Conservation (phyloP, 1,140 invertebrate species). For the Phymastichus coffea region DNA sequence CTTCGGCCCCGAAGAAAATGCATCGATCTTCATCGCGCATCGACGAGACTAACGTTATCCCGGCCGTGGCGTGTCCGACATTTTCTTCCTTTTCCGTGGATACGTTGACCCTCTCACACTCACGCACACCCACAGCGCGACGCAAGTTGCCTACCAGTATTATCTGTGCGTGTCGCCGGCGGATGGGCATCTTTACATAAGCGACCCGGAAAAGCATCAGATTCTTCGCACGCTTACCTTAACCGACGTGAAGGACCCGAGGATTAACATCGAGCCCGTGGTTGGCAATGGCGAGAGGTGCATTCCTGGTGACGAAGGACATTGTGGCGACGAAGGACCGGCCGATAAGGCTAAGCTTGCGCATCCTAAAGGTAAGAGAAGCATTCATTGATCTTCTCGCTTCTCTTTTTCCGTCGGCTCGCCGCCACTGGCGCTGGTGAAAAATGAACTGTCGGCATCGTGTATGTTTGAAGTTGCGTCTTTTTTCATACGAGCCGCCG, state of each 20-base stretch:
- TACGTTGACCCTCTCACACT: too few species aligned
- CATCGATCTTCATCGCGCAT: too few species aligned
- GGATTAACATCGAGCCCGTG: conserved; percentile 83
- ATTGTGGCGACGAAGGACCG: conserved; percentile 91
- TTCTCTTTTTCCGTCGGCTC: neutral
- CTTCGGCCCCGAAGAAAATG: too few species aligned
- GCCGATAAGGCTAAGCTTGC: conserved; percentile 87
- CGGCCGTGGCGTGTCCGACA: too few species aligned
- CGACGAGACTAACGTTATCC: too few species aligned
- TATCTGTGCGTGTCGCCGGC: conserved; percentile 93
- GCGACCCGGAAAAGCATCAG: conserved; percentile 91
- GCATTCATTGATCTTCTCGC: neutral
- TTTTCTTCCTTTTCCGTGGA: too few species aligned
- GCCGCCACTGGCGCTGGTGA: too few species aligned
- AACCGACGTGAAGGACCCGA: conserved; percentile 77
- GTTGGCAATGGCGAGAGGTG: conserved; percentile 96
- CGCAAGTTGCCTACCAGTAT: conserved; percentile 92
- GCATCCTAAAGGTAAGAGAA: conserved; percentile 84
- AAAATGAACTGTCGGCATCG: too few species aligned
- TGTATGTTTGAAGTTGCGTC: too few species aligned
- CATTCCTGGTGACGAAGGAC: conserved; percentile 84
- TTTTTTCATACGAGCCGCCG: too few species aligned
- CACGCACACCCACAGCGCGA: conserved; percentile 75
- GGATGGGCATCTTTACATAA: conserved; percentile 92
- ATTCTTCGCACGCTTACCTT: conserved; percentile 74